A percentile compares a stretch with the other conserved stretches of the same genome.
Conservation (phyloP, 1,140 invertebrate species). For the Lutraria rhynchaena region DNA sequence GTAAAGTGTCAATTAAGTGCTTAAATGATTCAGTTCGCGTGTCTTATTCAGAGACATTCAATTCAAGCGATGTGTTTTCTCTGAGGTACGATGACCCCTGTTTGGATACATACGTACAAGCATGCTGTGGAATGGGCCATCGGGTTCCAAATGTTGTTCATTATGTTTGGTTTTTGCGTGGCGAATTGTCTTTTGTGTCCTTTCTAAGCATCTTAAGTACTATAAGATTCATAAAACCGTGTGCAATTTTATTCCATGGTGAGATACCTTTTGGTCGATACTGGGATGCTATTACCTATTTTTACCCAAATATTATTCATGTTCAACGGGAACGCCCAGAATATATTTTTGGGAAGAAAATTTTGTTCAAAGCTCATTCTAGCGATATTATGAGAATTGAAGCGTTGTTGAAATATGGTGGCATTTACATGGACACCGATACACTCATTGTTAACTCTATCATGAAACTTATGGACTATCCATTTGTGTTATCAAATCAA, state of each 20-base stretch:
- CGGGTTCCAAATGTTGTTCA: constrained; percentile 40
- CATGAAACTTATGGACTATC: neutral
- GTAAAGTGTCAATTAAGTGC: too few relatives aligned
- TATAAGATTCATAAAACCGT: constrained; percentile 22
- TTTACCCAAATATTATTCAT: constrained; percentile 37
- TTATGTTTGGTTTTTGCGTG: constrained; percentile 25
- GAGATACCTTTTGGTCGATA: constrained; percentile 40
- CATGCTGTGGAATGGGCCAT: neutral
- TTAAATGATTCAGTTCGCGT: too few relatives aligned
- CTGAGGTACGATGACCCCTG: neutral
- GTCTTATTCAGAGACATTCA: neutral
- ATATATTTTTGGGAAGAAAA: constrained; percentile 14
- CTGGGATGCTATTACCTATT: constrained; percentile 7
- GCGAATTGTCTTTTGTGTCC: constrained; percentile 21
- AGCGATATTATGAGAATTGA: constrained; percentile 45
- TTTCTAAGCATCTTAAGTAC: constrained; percentile 48
- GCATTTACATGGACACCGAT: constrained; percentile 26
- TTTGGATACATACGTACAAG: neutral
- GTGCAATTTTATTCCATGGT: constrained; percentile 34
- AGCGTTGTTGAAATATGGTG: constrained; percentile 20
- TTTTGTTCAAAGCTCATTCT: neutral
- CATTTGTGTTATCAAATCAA: neutral
- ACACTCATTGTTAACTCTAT: constrained; percentile 4
- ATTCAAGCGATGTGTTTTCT: neutral
- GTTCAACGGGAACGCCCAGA: neutral